These are phyloP conservation scores for Rostratula benghalensis DNA, from an alignment of 2,113 vertebrate species.

Conservation along the genomic window DNA sequence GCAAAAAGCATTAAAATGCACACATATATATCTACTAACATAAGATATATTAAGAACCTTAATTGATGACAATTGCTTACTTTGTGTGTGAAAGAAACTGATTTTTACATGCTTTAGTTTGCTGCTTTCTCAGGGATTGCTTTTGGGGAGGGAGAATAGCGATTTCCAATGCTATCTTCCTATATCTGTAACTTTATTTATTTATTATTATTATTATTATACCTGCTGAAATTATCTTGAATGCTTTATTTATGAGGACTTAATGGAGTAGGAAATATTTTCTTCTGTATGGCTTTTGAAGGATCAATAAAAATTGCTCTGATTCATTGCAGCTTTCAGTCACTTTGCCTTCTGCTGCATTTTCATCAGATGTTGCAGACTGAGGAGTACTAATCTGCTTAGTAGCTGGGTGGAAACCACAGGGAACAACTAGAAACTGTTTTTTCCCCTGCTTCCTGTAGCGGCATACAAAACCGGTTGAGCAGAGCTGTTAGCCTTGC, in stretches of 20 bases:
- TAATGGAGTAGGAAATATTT: not conserved
- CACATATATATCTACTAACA: not conserved
- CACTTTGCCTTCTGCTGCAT: not conserved
- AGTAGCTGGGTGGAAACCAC: not conserved
- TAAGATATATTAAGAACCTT: not conserved
- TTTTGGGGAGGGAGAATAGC: not conserved
- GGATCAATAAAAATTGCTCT: not conserved
- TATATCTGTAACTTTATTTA: not conserved
- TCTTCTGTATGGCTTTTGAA: not conserved
- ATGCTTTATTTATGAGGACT: not conserved
- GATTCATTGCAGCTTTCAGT: not conserved
- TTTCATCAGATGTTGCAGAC: not conserved
- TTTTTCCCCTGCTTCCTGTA: not conserved
- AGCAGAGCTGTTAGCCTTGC: constrained; percentile 34
- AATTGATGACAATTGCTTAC: not conserved
- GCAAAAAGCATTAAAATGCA: not conserved
- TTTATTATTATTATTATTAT: not conserved
- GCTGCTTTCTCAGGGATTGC: not conserved
- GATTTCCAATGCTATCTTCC: not conserved
- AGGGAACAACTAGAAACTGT: not conserved
- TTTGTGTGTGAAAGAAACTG: not conserved
- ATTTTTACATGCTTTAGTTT: not conserved
- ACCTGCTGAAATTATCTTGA: not conserved
- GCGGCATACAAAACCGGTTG: not conserved
- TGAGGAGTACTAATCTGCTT: constrained; percentile 2